Conservation (phyloP, 2,797 vertebrate genomes). For the Anisognathus igniventris region DNA sequence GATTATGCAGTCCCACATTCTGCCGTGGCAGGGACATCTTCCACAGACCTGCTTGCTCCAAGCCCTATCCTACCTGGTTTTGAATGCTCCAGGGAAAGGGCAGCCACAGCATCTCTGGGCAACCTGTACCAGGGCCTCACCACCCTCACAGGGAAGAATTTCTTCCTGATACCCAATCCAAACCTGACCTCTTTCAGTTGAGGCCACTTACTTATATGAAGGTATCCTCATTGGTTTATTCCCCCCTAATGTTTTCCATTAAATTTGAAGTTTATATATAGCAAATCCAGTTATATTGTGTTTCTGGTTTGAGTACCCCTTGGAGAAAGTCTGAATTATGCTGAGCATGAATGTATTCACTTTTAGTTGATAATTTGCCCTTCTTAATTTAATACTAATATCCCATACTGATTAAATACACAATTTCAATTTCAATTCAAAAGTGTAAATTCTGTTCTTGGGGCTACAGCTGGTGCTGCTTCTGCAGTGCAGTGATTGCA, state of each 20-base stretch:
- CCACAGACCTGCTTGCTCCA: background rate
- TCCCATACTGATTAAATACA: background rate
- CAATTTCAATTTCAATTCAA: background rate
- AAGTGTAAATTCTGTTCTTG: background rate
- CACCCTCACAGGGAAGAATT: background rate
- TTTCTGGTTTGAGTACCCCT: background rate
- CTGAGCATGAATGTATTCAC: background rate
- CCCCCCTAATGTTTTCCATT: background rate
- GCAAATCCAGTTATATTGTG: background rate
- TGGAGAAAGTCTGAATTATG: background rate
- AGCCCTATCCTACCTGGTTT: fast-evolving
- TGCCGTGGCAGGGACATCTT: background rate
- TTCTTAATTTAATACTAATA: background rate
- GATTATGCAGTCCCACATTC: background rate
- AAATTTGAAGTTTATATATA: background rate
- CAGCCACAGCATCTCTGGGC: background rate
- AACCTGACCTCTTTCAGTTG: background rate
- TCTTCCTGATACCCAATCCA: background rate
- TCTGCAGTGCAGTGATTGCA: background rate
- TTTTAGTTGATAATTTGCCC: background rate
- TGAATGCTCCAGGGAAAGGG: fast-evolving
- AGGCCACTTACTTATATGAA: background rate
- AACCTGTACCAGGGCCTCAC: background rate
- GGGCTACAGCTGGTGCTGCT: background rate
- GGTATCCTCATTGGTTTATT: background rate